Evolutionary conservation across 2,888 invertebrate species (phyloP).

Genomic region (Mythimna vitellina): DNA sequence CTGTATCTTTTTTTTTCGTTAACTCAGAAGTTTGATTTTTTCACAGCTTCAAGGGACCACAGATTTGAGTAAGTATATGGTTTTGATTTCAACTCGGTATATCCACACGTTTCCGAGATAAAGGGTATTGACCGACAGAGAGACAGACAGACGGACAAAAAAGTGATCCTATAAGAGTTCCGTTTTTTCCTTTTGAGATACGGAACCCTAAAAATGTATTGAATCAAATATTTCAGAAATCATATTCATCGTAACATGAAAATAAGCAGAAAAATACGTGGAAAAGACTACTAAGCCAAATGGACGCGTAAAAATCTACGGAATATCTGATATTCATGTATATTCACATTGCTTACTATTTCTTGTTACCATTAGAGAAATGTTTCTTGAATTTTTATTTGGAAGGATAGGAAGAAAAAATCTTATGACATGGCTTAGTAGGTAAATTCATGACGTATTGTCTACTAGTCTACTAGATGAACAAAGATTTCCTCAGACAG

Average conservation of each 20-base stretch:
- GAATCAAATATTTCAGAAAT: neutral
- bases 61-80: too few species aligned
- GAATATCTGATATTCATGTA: constrained; percentile 16
- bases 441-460: neutral
- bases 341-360: constrained; percentile 11
- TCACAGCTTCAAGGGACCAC: too few species aligned
- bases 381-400: neutral
- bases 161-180: too few species aligned
- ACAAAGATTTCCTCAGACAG: too few species aligned
- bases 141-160: too few species aligned
- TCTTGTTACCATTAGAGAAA: neutral
- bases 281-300: constrained; percentile 31
- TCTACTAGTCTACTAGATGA: too few species aligned
- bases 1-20: too few species aligned
- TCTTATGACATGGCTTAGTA: neutral
- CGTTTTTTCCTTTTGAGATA: too few species aligned
- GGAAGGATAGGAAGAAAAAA: neutral
- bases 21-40: too few species aligned
- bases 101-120: too few species aligned
- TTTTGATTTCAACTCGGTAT: too few species aligned
- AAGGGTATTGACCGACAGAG: too few species aligned
- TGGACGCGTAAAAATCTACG: constrained; percentile 22
- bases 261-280: constrained; percentile 26
- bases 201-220: neutral
- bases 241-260: neutral